A percentile compares a stretch with the other conserved stretches of the same genome.
Evolutionary conservation across 2,797 vertebrate species (phyloP).

Genomic region (Lateolabrax maculatus): DNA sequence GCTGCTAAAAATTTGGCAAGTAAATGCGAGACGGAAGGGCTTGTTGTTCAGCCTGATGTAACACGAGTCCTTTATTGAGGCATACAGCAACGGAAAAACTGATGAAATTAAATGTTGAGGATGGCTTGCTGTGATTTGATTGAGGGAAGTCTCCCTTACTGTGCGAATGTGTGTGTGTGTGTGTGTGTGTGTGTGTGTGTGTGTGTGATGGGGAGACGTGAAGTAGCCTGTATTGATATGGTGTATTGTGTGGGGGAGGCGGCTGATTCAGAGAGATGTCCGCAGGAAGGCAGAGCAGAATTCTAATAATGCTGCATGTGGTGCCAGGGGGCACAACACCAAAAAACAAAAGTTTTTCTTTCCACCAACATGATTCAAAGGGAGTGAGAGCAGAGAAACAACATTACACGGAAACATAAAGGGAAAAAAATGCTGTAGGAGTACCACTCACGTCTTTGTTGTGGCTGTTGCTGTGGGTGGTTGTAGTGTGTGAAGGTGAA

Average conservation of each 20-base stretch:
- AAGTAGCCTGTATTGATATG: slow-evolving; percentile 49
- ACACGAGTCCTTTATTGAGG: slow-evolving; percentile 28
- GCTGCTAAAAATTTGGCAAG: slow-evolving; percentile 8
- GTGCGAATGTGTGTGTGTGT: slow-evolving; percentile 1
- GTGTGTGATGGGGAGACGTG: slow-evolving; percentile 21
- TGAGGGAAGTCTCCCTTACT: slow-evolving; percentile 45
- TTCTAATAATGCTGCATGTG: slow-evolving; percentile 75
- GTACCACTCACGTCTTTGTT: slow-evolving; percentile 46
- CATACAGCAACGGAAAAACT: slow-evolving; percentile 46
- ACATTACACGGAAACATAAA: slow-evolving; percentile 35
- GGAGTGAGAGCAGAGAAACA: slow-evolving; percentile 42
- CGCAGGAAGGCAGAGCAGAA: slow-evolving; percentile 70
- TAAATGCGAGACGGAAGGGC: slow-evolving; percentile 13
- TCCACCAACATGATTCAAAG: slow-evolving; percentile 52
- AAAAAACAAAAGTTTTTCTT: slow-evolving; percentile 52
- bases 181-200: slow-evolving; percentile 10
- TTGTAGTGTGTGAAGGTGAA: slow-evolving; percentile 67
- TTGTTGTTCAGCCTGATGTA: slow-evolving; percentile 21
- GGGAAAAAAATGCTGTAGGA: slow-evolving; percentile 41
- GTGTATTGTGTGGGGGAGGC: slow-evolving; percentile 59
- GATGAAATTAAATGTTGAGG: slow-evolving; percentile 50
- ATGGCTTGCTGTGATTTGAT: slow-evolving; percentile 41
- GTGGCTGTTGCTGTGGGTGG: slow-evolving; percentile 64
- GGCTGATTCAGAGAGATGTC: slow-evolving; percentile 73
- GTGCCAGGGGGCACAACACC: slow-evolving; percentile 64